Evolutionary conservation across 23 tunicate genomes (phyloP), one percentile per base, ranked within the genome.

Genomic region (Corella eumyota): DNA sequence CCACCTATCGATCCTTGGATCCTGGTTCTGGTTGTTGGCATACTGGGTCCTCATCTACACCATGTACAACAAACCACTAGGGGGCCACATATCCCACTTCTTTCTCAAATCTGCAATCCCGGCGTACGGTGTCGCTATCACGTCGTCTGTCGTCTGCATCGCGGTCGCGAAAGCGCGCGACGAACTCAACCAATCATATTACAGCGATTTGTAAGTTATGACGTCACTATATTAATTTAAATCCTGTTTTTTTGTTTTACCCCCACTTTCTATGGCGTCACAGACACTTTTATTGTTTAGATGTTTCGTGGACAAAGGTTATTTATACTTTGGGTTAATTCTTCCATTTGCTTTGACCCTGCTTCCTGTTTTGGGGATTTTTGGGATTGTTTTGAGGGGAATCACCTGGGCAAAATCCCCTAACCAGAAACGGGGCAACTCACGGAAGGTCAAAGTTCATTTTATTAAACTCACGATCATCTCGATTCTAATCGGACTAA

Each of bases 11-110:
- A 44, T 84, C 11, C 72, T 84, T 32, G 34, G 71, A 28, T 59
- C 83, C 6, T 84, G 94, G 94, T 70, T 84, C 30, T 84, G 94
- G 94, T 28, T 70, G 21, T 32, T 45, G 9, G 72, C 72, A 3
- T 84, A 84, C 44, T 84, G 94, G 94, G 26, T 69, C 50, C 32
- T 84, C 5, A 52, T 84, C 4, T 66, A 75, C 69, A 73, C 75
- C 3, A 84, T 84, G 94, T 75, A 27, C 60, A 45, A 52, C 25
- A 53, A 65, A 25, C 94, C 94, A 19, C 29, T 67, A 61, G 78
- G 83, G 11, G 94, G 80, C 22, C 83, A 84, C 73, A 75, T 75
- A 45, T 69, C 60, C 53, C 58, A 68, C 59, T 84, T 84, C 40
- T 67, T 74, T 61, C 17, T 75, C 45, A 84, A 84, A 58, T 38